Percentiles rank a stretch among this genome's conserved stretches.
Conservation (phyloP, 2,797 vertebrate genomes). For the Microctenopoma steveboyesi region DNA sequence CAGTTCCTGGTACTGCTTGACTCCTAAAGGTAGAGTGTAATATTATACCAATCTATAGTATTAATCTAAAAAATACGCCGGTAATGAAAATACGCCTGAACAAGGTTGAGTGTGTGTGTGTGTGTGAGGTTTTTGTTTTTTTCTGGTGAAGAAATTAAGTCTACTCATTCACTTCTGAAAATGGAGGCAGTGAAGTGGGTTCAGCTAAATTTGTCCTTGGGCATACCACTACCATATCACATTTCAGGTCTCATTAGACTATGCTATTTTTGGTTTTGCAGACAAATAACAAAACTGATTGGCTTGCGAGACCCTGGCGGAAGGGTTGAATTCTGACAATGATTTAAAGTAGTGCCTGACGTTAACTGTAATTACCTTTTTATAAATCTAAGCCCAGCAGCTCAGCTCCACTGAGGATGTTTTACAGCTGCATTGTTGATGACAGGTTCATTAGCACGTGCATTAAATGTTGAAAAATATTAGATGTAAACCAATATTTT, state of each 20-base stretch:
- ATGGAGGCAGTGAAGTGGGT: conserved; percentile 49
- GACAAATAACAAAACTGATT: conserved; percentile 63
- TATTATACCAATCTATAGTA: not conserved
- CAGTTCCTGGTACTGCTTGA: not conserved
- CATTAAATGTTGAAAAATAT: not conserved
- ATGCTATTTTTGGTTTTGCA: conserved; percentile 71
- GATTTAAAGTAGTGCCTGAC: not conserved
- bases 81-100: not conserved
- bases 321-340: conserved; percentile 17
- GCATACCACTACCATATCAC: conserved; percentile 56
- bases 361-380: not conserved
- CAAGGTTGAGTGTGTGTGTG: not conserved
- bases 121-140: conserved; percentile 5
- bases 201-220: conserved; percentile 61
- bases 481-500: not conserved
- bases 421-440: not conserved
- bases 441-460: not conserved
- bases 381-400: not conserved
- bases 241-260: conserved; percentile 66
- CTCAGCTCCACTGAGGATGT: not conserved
- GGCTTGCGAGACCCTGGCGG: conserved; percentile 23
- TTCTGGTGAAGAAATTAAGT: conserved; percentile 41
- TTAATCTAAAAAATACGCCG: not conserved
- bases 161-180: conserved; percentile 51
- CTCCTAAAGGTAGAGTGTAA: not conserved